These are phyloP conservation scores for Gortyna flavago DNA, from an alignment of 2,888 invertebrate species.

Conservation along the genomic window DNA sequence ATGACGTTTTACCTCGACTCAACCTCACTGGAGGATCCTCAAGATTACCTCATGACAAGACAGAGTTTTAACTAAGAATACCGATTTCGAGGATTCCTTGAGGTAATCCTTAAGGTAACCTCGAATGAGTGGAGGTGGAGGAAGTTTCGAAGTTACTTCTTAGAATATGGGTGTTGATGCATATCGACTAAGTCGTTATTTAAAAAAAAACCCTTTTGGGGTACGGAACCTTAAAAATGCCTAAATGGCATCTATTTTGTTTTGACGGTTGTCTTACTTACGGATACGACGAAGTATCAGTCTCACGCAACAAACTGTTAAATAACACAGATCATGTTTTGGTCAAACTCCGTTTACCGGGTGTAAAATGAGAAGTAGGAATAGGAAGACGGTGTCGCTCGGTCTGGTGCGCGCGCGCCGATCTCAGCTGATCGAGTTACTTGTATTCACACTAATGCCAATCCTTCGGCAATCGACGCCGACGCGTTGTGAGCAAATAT, in stretches of 20 bases:
- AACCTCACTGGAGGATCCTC: too few species aligned
- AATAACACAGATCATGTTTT: constrained; percentile 80
- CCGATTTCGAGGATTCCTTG: too few species aligned
- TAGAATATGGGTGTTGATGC: too few species aligned
- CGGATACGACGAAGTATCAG: constrained; percentile 10
- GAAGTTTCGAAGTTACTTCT: too few species aligned
- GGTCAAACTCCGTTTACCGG: constrained; percentile 80
- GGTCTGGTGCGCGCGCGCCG: constrained; percentile 82
- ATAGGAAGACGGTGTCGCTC: constrained; percentile 82
- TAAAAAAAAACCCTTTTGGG: too few species aligned
- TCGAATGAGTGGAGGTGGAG: too few species aligned
- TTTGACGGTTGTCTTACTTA: constrained; percentile 8
- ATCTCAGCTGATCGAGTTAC: constrained; percentile 87
- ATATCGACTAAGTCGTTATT: background rate
- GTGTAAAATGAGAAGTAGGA: constrained; percentile 87
- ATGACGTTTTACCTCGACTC: too few species aligned
- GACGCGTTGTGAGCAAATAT: constrained; percentile 59
- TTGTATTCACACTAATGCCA: constrained; percentile 64
- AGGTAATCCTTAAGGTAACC: too few species aligned
- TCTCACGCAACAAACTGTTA: constrained; percentile 74
- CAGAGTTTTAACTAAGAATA: too few species aligned
- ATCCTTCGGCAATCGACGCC: constrained; percentile 63
- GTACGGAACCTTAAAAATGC: background rate
- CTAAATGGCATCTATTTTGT: background rate
- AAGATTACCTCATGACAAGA: too few species aligned